A percentile compares a stretch with the other conserved stretches of the same genome.
Evolutionary conservation across 2,888 invertebrate genomes (phyloP).

Genomic region (Cantharis lateralis): DNA sequence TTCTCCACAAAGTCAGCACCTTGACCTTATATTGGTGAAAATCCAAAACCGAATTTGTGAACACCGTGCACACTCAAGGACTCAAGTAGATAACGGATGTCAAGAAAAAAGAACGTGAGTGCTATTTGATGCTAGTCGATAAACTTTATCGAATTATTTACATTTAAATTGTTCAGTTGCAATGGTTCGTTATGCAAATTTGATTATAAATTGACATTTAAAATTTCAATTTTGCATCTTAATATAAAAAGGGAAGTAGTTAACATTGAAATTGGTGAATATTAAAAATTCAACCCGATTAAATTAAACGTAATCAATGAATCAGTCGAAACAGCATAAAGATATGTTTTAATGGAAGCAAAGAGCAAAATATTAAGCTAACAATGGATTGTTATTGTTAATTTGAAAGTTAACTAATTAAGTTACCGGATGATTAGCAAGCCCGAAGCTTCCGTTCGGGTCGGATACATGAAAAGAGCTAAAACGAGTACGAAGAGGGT

Average conservation of each 20-base stretch:
- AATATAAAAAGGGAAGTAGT: slow-evolving; percentile 1
- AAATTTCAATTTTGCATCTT: neutral
- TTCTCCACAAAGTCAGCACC: neutral
- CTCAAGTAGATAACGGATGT: neutral
- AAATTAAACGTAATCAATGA: neutral
- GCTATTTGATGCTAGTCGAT: neutral
- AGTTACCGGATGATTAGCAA: slow-evolving; percentile 12
- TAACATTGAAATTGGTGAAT: slow-evolving; percentile 14
- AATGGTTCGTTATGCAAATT: neutral
- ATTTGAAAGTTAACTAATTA: slow-evolving; percentile 18
- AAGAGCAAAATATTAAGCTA: neutral
- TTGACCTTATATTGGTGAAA: neutral
- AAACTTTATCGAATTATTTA: neutral
- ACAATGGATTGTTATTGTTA: neutral
- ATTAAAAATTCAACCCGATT: neutral
- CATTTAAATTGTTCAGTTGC: neutral
- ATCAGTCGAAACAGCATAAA: neutral
- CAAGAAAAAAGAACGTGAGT: neutral
- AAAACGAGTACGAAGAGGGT: slow-evolving; percentile 42
- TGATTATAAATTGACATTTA: neutral
- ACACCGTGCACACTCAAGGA: neutral
- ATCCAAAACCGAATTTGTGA: neutral
- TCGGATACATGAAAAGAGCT: slow-evolving; percentile 41
- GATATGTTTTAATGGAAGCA: no score
- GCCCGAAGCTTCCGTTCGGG: slow-evolving; percentile 28